Conservation (phyloP, 1,140 invertebrate genomes). For the Anthonomus grandis region DNA sequence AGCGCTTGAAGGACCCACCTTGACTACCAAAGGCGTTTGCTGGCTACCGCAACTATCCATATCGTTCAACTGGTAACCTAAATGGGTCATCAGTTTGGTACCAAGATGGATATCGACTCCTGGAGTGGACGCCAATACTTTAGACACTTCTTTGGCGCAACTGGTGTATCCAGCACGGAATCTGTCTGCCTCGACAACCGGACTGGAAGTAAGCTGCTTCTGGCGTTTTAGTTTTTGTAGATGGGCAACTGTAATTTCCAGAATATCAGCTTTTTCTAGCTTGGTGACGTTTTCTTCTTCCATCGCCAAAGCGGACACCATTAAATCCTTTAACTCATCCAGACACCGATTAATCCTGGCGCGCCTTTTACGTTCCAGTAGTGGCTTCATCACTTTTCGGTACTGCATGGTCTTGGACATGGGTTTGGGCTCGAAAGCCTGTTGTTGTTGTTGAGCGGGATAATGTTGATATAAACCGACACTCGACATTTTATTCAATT, state of each 20-base stretch:
- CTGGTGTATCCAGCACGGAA: conserved; percentile 89
- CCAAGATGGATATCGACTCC: conserved; percentile 81
- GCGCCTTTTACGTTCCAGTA: conserved; percentile 89
- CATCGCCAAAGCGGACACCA: conserved; percentile 79
- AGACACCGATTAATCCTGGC: conserved; percentile 92
- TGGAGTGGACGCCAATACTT: conserved; percentile 76
- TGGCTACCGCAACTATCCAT: conserved; percentile 58
- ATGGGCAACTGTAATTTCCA: conserved; percentile 91
- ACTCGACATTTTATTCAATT: conserved; percentile 20
- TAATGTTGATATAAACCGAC: conserved; percentile 20
- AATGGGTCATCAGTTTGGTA: conserved; percentile 81
- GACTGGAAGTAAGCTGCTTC: conserved; percentile 62
- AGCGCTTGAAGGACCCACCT: conserved; percentile 46
- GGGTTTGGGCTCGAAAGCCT: conserved; percentile 30
- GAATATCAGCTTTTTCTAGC: conserved; percentile 94
- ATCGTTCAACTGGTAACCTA: conserved; percentile 76
- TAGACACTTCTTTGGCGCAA: conserved; percentile 87
- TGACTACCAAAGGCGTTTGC: conserved; percentile 38
- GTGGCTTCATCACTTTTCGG: conserved; percentile 92
- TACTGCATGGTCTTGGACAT: conserved; percentile 87
- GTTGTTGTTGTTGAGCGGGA: conserved; percentile 41
- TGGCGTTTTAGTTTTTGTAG: conserved; percentile 78
- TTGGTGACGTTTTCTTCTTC: conserved; percentile 88
- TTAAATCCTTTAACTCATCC: conserved; percentile 88
- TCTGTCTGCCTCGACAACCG: conserved; percentile 70